Conservation (phyloP, 2,797 vertebrate species). For the Acestrorhynchus altus region DNA sequence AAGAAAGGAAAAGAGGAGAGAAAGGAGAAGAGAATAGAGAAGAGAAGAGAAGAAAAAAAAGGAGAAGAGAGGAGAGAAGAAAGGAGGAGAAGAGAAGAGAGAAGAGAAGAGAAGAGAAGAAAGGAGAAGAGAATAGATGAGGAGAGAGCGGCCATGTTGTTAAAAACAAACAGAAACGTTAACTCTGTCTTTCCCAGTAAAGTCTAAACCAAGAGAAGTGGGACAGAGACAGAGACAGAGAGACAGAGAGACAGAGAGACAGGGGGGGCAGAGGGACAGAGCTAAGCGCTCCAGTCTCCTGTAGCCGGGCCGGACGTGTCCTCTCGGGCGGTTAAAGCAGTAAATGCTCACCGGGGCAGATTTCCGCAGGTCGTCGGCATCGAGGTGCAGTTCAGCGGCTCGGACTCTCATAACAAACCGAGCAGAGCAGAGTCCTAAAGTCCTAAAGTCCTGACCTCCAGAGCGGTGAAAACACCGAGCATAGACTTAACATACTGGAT, state of each 20-base stretch:
- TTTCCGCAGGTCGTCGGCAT: conserved; percentile 37
- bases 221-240: too few species aligned
- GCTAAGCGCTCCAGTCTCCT: too few species aligned
- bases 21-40: too few species aligned
- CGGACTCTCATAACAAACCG: background rate
- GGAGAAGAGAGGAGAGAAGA: background rate
- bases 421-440: background rate
- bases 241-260: background rate
- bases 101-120: too few species aligned
- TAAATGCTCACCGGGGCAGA: conserved; percentile 38
- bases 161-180: conserved; percentile 18
- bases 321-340: background rate
- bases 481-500: conserved; percentile 11
- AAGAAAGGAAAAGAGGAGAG: too few species aligned
- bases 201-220: too few species aligned
- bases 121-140: conserved; percentile 2
- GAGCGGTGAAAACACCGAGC: background rate
- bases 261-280: too few species aligned
- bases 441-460: background rate
- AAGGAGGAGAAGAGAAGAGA: too few species aligned
- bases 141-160: conserved; percentile 53
- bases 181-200: conserved; percentile 6
- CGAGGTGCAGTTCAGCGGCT: background rate
- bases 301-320: too few species aligned
- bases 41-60: too few species aligned